phyloP scores from a whole-genome alignment of 2,888 invertebrate species.

The Suillia variegata region DNA sequence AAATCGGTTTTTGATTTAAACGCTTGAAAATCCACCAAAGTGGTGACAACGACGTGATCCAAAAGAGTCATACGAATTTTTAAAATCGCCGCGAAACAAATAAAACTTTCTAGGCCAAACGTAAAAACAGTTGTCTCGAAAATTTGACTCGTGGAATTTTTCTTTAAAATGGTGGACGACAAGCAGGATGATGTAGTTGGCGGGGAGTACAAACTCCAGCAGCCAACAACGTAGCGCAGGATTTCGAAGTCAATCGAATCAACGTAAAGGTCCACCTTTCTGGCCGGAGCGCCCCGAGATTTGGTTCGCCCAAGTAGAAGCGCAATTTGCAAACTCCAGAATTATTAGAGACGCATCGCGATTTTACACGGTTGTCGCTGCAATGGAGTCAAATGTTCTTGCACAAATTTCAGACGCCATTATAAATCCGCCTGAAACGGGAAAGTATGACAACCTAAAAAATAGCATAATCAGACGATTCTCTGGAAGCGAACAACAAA shows the following conservation, averaged over 20 bases:
- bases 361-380: slow-evolving; percentile 33
- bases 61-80: too few relatives aligned
- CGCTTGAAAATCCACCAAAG: not conserved
- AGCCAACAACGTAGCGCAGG: not conserved
- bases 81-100: too few relatives aligned
- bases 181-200: not conserved
- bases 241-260: too few relatives aligned
- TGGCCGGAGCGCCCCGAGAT: slow-evolving; percentile 36
- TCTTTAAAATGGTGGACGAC: not conserved
- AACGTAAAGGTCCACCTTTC: slow-evolving; percentile 33
- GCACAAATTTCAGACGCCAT: slow-evolving; percentile 30
- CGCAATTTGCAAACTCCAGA: slow-evolving; percentile 33
- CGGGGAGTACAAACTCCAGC: not conserved
- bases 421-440: slow-evolving; percentile 24
- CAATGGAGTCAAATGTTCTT: slow-evolving; percentile 29
- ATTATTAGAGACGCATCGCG: slow-evolving; percentile 35
- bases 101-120: too few relatives aligned
- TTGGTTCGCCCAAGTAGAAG: slow-evolving; percentile 44
- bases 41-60: not conserved
- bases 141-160: not conserved
- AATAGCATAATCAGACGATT: slow-evolving; percentile 26
- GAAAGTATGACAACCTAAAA: slow-evolving; percentile 29
- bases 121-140: too few relatives aligned
- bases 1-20: too few relatives aligned
- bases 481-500: slow-evolving; percentile 29